A percentile compares a stretch with the other conserved stretches of the same genome.
These are phyloP conservation scores for Phymastichus coffea DNA, from an alignment of 1,140 invertebrate genomes.

Conservation along the genomic window DNA sequence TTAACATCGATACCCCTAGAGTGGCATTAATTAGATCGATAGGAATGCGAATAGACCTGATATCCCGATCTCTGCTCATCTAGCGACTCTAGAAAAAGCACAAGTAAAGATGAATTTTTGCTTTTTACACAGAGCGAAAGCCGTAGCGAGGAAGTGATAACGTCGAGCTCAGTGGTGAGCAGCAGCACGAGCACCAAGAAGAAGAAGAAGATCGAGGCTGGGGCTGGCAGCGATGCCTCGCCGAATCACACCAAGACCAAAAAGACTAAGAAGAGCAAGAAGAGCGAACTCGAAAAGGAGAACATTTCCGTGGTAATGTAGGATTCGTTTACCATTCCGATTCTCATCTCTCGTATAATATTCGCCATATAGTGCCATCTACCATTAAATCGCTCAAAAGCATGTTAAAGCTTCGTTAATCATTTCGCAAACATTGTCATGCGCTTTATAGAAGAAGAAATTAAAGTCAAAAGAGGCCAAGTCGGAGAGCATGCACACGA, in stretches of 20 bases:
- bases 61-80: too few relatives aligned
- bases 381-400: too few relatives aligned
- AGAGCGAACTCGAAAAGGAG: slow-evolving; percentile 61
- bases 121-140: slow-evolving; percentile 52
- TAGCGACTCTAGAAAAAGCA: too few relatives aligned
- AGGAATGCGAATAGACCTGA: too few relatives aligned
- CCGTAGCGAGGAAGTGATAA: slow-evolving; percentile 52
- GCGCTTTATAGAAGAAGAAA: slow-evolving; percentile 31
- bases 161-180: slow-evolving; percentile 37
- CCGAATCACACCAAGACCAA: slow-evolving; percentile 57
- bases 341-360: too few relatives aligned
- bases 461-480: slow-evolving; percentile 25
- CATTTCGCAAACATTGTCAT: too few relatives aligned
- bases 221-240: slow-evolving; percentile 49
- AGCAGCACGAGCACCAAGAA: slow-evolving; percentile 48
- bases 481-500: slow-evolving; percentile 48
- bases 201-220: slow-evolving; percentile 55
- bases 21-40: too few relatives aligned
- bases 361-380: too few relatives aligned
- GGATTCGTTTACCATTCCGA: background rate
- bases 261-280: slow-evolving; percentile 64
- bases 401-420: too few relatives aligned
- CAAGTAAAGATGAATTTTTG: too few relatives aligned
- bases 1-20: too few relatives aligned
- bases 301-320: slow-evolving; percentile 66